Evolutionary conservation across 2,113 vertebrate genomes (phyloP).

Genomic region (Thamnaconus septentrionalis): DNA sequence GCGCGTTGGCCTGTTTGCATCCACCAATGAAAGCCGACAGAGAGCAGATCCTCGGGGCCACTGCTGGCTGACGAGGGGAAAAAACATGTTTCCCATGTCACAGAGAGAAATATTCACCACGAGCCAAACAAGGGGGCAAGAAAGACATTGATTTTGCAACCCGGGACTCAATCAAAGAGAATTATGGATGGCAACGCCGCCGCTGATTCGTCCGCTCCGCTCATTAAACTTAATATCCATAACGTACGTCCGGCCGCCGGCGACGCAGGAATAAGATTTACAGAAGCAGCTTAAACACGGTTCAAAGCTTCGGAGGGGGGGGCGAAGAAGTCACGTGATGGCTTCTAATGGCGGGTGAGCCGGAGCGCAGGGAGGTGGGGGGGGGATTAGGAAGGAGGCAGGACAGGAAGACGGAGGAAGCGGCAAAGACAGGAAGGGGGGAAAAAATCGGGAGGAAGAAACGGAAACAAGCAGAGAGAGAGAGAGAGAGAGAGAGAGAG

Average conservation of each 20-base stretch:
- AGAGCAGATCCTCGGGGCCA: slow-evolving; percentile 46
- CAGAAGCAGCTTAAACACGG: slow-evolving; percentile 48
- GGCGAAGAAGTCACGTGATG: slow-evolving; percentile 46
- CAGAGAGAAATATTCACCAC: slow-evolving; percentile 67
- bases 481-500: slow-evolving; percentile 9
- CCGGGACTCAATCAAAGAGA: slow-evolving; percentile 70
- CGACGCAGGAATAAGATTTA: slow-evolving; percentile 54
- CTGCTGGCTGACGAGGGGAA: slow-evolving; percentile 46
- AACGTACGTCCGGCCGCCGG: slow-evolving; percentile 45
- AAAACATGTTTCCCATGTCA: slow-evolving; percentile 60
- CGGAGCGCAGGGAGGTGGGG: neutral
- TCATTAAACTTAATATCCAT: slow-evolving; percentile 65
- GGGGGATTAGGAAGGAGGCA: too few species aligned
- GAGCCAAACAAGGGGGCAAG: slow-evolving; percentile 49
- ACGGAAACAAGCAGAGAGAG: neutral
- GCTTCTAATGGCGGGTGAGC: slow-evolving; percentile 8
- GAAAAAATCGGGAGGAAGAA: slow-evolving; percentile 2
- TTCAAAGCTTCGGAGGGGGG: slow-evolving; percentile 38
- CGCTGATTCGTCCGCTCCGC: slow-evolving; percentile 54
- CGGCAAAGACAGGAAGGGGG: neutral
- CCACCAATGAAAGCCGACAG: slow-evolving; percentile 27
- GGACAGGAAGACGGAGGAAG: slow-evolving; percentile 8
- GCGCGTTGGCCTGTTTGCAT: neutral
- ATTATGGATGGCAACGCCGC: slow-evolving; percentile 59
- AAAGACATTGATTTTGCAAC: slow-evolving; percentile 73